Conservation (phyloP, 1,140 invertebrate genomes). For the Papilio polytes region DNA sequence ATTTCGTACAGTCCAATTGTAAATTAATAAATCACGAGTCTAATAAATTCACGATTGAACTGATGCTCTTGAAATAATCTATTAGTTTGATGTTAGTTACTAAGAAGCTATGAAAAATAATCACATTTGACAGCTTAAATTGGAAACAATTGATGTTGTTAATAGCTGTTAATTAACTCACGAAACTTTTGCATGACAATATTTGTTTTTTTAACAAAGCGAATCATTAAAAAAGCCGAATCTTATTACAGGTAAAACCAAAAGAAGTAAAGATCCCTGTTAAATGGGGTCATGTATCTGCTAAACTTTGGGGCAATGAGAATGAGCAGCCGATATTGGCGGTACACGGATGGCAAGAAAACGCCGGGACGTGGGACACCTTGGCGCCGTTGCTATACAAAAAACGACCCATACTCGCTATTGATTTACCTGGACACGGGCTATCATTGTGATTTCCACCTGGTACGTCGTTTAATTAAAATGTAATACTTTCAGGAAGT, state of each 20-base stretch:
- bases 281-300: conserved; percentile 87
- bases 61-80: background rate
- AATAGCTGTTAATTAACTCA: background rate
- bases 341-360: conserved; percentile 91
- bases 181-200: background rate
- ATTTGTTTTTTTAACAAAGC: no score
- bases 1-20: no score
- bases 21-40: background rate
- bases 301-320: conserved; percentile 88
- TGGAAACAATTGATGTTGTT: background rate
- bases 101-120: background rate
- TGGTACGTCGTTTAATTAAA: conserved; percentile 63
- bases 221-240: background rate
- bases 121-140: background rate
- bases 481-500: background rate
- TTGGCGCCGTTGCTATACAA: conserved; percentile 86
- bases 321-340: conserved; percentile 87
- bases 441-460: conserved; percentile 87
- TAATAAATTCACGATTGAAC: background rate
- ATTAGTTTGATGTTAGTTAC: background rate
- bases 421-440: conserved; percentile 91
- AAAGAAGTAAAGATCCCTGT: conserved; percentile 87
- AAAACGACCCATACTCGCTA: conserved; percentile 85
- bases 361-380: conserved; percentile 89
- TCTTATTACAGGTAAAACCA: conserved; percentile 62